Evolutionary conservation across 1,140 invertebrate species (phyloP), one percentile per base, ranked within the genome.

Genomic region (Anastatus disparis): DNA sequence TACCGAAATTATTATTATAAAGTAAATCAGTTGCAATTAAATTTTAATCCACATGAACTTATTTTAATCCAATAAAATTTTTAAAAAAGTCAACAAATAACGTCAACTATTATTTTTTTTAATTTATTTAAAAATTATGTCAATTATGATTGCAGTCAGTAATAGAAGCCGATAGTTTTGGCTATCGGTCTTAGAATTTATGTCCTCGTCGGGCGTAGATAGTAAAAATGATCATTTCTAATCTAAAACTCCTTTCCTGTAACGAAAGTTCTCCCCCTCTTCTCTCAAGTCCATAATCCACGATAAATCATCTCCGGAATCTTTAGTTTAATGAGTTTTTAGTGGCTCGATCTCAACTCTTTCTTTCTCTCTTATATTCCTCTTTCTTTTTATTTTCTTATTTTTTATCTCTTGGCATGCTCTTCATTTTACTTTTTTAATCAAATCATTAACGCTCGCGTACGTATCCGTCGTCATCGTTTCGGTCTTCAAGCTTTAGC

Each of bases 281-380:
- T 55, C 24, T 56, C 31, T 24, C 42, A 72, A 77, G 79, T n/a
- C 75, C 75, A 79, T 81, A 85, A 84, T 85, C 77, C 76, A 83
- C 82, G 81, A 85, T 85, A 85, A 84, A 85, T 85, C 83, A 85
- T 76, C 76, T 40, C 50, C 61, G 68, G 79, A 79, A 85, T 84
- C 81, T 83, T 78, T 79, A 73, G 75, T 82, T 83, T 85, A 85
- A 85, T 85, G 82, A 85, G 82, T 85, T 85, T 84, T 83, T 84
- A 84, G 81, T 80, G 80, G 77, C 74, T 29, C 66, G 78, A 75
- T 81, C 77, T 78, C 79, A 59, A 0, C 56, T 40, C 55, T 52
- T 50, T 27, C 31, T 12, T 42, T 58, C 29, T 68, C 50, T 40
- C 44, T 50, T n/a, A n/a, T n/a, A n/a, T 44, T 6, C 15, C 27